These are phyloP conservation scores for Magallana nippona DNA, from an alignment of 2,888 invertebrate genomes.

Conservation along the genomic window DNA sequence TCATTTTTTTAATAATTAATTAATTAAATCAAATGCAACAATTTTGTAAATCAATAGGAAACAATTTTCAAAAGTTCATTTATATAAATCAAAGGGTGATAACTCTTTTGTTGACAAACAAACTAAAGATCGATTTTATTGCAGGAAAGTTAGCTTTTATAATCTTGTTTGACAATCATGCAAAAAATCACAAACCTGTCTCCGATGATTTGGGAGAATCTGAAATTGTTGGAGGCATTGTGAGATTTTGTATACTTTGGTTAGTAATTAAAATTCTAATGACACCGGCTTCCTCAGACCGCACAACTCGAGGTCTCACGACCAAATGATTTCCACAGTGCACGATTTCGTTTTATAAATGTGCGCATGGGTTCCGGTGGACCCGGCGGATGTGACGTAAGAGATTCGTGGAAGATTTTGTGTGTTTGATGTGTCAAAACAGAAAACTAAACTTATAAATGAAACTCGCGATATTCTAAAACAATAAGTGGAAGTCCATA, in stretches of 20 bases:
- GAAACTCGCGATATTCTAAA: neutral
- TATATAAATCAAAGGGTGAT: neutral
- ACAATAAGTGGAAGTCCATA: neutral
- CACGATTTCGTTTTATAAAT: constrained; percentile 5
- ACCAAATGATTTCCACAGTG: constrained; percentile 49
- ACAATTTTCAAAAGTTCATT: neutral
- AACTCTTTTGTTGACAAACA: constrained; percentile 25
- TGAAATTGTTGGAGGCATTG: constrained; percentile 43
- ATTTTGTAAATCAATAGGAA: neutral
- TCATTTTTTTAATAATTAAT: no score
- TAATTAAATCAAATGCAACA: neutral
- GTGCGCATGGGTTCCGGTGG: constrained; percentile 42
- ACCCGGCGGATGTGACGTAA: constrained; percentile 55
- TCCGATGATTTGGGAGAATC: neutral
- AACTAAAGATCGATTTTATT: neutral
- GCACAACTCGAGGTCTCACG: constrained; percentile 47
- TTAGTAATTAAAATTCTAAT: neutral
- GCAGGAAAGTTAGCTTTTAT: neutral
- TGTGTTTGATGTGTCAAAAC: constrained; percentile 33
- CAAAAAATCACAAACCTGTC: constrained; percentile 42
- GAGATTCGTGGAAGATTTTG: constrained; percentile 58
- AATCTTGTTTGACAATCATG: neutral
- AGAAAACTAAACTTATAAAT: neutral
- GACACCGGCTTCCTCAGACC: constrained; percentile 33
- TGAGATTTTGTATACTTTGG: constrained; percentile 7